Base-by-base conservation (phyloP, 2,113 vertebrate genomes). In the Trichomycterus rosablanca region DNA sequence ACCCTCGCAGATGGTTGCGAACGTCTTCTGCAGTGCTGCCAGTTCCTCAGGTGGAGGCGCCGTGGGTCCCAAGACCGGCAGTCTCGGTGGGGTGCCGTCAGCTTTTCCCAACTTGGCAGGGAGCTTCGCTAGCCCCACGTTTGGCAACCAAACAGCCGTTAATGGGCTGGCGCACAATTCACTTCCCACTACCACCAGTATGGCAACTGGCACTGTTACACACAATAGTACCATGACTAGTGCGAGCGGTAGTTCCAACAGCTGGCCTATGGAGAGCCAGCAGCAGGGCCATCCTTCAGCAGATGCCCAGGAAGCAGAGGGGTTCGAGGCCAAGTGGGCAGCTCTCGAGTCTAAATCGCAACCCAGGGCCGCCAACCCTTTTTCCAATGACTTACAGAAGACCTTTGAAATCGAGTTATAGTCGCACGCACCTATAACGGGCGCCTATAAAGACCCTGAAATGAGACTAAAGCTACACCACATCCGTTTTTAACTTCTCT, bases 401-500 rank as follows among this genome's bases (percentile, higher is more conserved):
- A 93, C 91, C 15, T 94, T 95, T 32, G 91, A 95, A 79, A 93
- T 94, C 34, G 90, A 94, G 83, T 89, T 94, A 78, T 95, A 89
- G 84, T 80, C 67, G 51, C 80, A 54, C 32, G 54, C 7, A 30
- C 54, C 37, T 23, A n/a, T n/a, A n/a, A n/a, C n/a, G 4, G 12
- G 39, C 30, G 43, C 46, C 18, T 20, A 20, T 35, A 39, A 16
- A 30, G 43, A 53, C 37, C 23, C 51, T 44, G 32, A 70, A 22
- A 57, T 16, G 19, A 59, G 44, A 50, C 58, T 24, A 16, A 52
- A 68, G 44, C 58, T 53, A 65, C 71, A 66, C 52, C 37, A 20
- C 46, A 55, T 37, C 54, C 60, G 44, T 35, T 24, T 37, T 73
- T 70, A 58, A 71, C 54, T 58, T 58, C 55, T 64, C 73, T 76